Conservation (phyloP, 2,888 invertebrate genomes). For the Sicus ferrugineus region DNA sequence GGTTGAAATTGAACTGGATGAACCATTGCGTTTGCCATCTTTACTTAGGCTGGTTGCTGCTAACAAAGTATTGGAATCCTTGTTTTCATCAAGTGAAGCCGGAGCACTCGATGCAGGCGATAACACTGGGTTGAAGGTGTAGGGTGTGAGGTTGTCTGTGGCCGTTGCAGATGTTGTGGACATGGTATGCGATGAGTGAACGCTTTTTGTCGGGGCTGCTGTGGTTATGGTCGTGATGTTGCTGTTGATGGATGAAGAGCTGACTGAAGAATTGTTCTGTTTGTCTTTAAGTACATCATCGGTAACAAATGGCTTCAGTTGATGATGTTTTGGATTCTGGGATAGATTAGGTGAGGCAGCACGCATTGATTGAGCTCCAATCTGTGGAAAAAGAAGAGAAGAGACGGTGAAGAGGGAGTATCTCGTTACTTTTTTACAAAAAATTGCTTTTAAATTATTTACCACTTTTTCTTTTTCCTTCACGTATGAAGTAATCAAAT, state of each 20-base stretch:
- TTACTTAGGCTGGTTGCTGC: slow-evolving; percentile 20
- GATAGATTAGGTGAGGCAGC: slow-evolving; percentile 64
- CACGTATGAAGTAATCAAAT: slow-evolving; percentile 94
- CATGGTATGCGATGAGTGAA: slow-evolving; percentile 30
- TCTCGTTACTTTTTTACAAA: background rate
- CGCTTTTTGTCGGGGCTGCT: slow-evolving; percentile 19
- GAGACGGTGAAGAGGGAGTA: slow-evolving; percentile 3
- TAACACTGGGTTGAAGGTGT: background rate
- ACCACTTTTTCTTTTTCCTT: slow-evolving; percentile 90
- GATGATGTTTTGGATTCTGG: slow-evolving; percentile 53
- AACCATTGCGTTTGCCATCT: slow-evolving; percentile 17
- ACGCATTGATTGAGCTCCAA: slow-evolving; percentile 59
- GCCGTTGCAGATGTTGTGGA: slow-evolving; percentile 28
- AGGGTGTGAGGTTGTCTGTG: background rate
- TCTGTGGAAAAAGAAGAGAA: slow-evolving; percentile 46
- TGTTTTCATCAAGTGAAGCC: slow-evolving; percentile 5
- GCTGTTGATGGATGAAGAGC: background rate
- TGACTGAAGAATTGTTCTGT: background rate
- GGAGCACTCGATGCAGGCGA: slow-evolving; percentile 21
- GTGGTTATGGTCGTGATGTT: background rate
- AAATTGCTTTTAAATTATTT: slow-evolving; percentile 48
- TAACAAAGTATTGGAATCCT: background rate
- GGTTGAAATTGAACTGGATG: slow-evolving; percentile 3
- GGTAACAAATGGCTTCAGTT: slow-evolving; percentile 54
- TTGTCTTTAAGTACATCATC: slow-evolving; percentile 59